phyloP scores from a whole-genome alignment of 1,140 invertebrate genomes.

The Thaumatotibia leucotreta region DNA sequence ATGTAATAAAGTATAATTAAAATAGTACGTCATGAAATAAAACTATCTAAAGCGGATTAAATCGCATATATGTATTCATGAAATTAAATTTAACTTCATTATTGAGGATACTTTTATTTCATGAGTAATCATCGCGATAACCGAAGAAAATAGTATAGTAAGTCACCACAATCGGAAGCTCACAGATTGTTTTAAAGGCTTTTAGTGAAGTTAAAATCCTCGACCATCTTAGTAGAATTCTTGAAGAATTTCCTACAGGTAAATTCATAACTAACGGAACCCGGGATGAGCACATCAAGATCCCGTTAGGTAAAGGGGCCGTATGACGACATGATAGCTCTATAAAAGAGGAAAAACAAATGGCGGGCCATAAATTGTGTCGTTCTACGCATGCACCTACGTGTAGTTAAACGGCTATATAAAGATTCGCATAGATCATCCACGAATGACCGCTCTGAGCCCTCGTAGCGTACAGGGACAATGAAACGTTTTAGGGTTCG shows the following conservation, averaged over 20 bases:
- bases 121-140: no score
- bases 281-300: neutral
- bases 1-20: no score
- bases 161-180: no score
- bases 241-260: no score
- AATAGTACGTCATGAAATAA: no score
- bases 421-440: slow-evolving; percentile 57
- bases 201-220: neutral
- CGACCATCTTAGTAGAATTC: no score
- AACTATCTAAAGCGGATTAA: no score
- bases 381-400: slow-evolving; percentile 6
- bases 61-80: no score
- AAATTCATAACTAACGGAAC: neutral
- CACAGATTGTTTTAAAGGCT: no score
- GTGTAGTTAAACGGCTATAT: slow-evolving; percentile 50
- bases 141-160: no score
- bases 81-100: no score
- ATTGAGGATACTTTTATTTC: no score
- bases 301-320: neutral
- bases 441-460: slow-evolving; percentile 45
- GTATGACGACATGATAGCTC: slow-evolving; percentile 9
- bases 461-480: slow-evolving; percentile 25
- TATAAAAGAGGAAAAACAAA: slow-evolving; percentile 14
- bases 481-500: slow-evolving; percentile 32
- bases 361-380: slow-evolving; percentile 11